phyloP scores from a whole-genome alignment of 2,113 vertebrate genomes.

The Oncorhynchus nerka region DNA sequence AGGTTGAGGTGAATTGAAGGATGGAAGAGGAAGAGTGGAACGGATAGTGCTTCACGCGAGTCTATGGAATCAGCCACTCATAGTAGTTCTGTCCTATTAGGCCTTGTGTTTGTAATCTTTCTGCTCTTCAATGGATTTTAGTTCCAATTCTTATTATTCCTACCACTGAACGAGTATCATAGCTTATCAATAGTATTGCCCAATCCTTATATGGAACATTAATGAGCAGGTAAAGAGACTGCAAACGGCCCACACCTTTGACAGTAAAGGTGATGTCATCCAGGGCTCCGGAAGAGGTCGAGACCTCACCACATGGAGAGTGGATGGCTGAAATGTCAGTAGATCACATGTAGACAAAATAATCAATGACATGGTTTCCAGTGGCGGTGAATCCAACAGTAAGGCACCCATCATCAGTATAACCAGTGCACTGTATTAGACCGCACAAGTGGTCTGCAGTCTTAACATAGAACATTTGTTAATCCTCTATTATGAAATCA shows the following conservation, averaged over 20 bases:
- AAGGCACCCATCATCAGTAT: constrained; percentile 61
- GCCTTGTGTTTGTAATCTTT: constrained; percentile 1
- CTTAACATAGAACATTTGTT: background rate
- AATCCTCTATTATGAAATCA: constrained; percentile 1
- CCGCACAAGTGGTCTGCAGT: constrained; percentile 18
- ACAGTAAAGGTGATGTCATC: background rate
- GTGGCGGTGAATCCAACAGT: constrained; percentile 42
- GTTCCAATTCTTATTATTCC: background rate
- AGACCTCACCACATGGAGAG: background rate
- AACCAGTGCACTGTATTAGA: constrained; percentile 40
- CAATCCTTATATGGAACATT: background rate
- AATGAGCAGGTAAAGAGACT: background rate
- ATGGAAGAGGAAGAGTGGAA: constrained; percentile 70
- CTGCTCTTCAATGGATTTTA: background rate
- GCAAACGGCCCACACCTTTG: background rate
- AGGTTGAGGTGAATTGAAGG: constrained; percentile 67
- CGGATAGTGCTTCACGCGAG: constrained; percentile 52
- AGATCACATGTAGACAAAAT: constrained; percentile 5
- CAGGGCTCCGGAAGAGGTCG: background rate
- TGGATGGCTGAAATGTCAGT: background rate
- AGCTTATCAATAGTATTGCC: background rate
- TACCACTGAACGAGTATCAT: background rate
- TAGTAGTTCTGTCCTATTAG: constrained; percentile 3
- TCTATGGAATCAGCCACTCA: background rate
- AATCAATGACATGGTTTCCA: constrained; percentile 28